Base-by-base conservation (phyloP, 2,113 vertebrate species). In the Tinamus guttatus region DNA sequence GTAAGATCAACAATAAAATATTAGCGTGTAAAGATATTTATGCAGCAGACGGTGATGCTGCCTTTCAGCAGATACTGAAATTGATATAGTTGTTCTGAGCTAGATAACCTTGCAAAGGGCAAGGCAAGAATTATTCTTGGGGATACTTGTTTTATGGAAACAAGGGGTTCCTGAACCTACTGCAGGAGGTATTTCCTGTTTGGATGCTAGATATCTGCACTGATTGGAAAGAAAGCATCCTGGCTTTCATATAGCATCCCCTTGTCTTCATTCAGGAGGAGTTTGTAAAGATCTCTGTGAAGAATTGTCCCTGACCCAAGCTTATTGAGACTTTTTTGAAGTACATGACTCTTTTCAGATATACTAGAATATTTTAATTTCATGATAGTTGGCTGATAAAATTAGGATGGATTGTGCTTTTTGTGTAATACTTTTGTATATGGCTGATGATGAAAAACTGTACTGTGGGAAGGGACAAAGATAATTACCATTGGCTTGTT, bases 1-100 rank as follows among this genome's bases (percentile, higher is more conserved):
- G 99, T 99, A 99, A 98, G 97, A 81, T 82, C 41, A 75, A 49
- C 32, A 63, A 11, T 13, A 91, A 90, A 70, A 85, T 80, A 20
- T 27, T 62, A 64, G 41, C 71, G 11, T 77, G 80, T 85, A 54
- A 54, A 43, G 62, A 5, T 15, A 19, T 94, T 89, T 89, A 16
- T 63, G 24, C 60, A 25, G 19, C 21, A 85, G 47, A 22, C 13
- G 40, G 12, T 89, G 45, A 58, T 32, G 17, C 17, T 32, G 16
- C 15, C 54, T 58, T 81, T 89, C 56, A 60, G 45, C 47, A 67
- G 34, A 13, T 78, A 21, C 27, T 47, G 36, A 76, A 16, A 15
- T 71, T 83, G 27, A 6, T 80, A 14, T 92, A 28, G 32, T 87
- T 28, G 78, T 79, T 89, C 51, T 36, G 51, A 84, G 60, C 32